A percentile compares a stretch with the other conserved stretches of the same genome.
Evolutionary conservation across 2,797 vertebrate species (phyloP).

Genomic region (Acestrorhynchus altus): DNA sequence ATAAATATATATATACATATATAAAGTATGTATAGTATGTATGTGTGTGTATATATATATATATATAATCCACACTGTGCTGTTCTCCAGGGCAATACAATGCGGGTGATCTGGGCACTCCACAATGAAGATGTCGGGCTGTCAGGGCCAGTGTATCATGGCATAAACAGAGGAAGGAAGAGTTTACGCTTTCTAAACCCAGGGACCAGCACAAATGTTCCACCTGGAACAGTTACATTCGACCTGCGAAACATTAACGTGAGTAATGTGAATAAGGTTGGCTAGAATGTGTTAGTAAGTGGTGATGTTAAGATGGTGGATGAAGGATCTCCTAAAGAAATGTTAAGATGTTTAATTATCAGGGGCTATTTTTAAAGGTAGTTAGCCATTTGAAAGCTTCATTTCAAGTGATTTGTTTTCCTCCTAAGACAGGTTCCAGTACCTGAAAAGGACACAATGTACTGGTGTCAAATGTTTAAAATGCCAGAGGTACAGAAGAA

Average conservation of each 20-base stretch:
- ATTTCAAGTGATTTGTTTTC: conserved; percentile 29
- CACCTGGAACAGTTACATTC: conserved; percentile 71
- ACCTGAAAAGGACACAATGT: conserved; percentile 87
- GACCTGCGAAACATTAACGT: conserved; percentile 83
- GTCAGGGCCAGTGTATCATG: conserved; percentile 81
- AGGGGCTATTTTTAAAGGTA: neutral
- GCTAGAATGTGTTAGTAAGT: neutral
- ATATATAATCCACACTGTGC: conserved; percentile 17
- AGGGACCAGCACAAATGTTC: conserved; percentile 65
- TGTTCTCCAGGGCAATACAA: conserved; percentile 79
- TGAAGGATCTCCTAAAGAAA: neutral
- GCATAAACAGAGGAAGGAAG: conserved; percentile 82
- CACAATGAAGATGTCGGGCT: conserved; percentile 80
- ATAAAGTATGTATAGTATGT: too few relatives aligned
- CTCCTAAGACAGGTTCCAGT: conserved; percentile 83
- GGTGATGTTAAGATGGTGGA: neutral
- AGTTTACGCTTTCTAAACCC: conserved; percentile 84
- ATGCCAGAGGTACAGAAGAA: conserved; percentile 82
- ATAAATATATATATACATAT: too few relatives aligned
- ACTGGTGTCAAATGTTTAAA: conserved; percentile 90
- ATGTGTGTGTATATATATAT: too few relatives aligned
- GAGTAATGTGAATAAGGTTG: conserved; percentile 53
- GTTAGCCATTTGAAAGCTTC: neutral
- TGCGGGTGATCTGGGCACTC: conserved; percentile 88
- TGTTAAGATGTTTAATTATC: neutral